Conservation (phyloP, 2,113 vertebrate genomes). For the Cromileptes altivelis region DNA sequence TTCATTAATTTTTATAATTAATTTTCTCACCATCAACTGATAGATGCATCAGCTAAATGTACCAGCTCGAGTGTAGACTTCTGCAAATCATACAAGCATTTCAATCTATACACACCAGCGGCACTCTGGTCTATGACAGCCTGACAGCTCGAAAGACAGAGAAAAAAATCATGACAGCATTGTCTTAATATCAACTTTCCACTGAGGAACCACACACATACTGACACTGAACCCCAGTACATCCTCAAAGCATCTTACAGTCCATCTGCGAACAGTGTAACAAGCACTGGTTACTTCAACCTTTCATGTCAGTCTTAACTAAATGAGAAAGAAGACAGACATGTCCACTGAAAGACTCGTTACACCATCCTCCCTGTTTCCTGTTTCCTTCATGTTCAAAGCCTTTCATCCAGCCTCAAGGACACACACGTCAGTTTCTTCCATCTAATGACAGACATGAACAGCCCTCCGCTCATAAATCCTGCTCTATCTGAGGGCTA, state of each 20-base stretch:
- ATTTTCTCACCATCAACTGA: not conserved
- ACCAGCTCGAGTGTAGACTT: not conserved
- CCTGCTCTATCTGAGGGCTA: constrained; percentile 36
- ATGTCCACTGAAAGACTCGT: not conserved
- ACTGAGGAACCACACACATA: constrained; percentile 10
- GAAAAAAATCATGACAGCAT: constrained; percentile 6
- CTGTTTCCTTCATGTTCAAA: constrained; percentile 25
- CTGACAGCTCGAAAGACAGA: not conserved
- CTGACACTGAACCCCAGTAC: constrained; percentile 6
- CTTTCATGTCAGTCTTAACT: constrained; percentile 33
- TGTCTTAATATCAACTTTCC: constrained; percentile 34
- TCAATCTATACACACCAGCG: not conserved
- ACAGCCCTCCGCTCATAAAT: constrained; percentile 44
- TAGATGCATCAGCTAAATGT: not conserved
- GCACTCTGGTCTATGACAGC: constrained; percentile 7
- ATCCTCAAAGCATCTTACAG: not conserved
- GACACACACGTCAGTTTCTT: constrained; percentile 47
- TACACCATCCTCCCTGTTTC: constrained; percentile 24
- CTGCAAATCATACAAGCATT: not conserved
- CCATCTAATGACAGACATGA: constrained; percentile 27
- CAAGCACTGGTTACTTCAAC: constrained; percentile 14
- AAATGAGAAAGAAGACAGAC: constrained; percentile 17
- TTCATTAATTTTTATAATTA: too few species aligned
- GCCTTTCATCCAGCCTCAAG: constrained; percentile 51
- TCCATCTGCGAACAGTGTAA: not conserved